A percentile compares a stretch with the other conserved stretches of the same genome.
These are phyloP conservation scores for Nomada ferruginata DNA, from an alignment of 2,888 invertebrate genomes.

Conservation along the genomic window DNA sequence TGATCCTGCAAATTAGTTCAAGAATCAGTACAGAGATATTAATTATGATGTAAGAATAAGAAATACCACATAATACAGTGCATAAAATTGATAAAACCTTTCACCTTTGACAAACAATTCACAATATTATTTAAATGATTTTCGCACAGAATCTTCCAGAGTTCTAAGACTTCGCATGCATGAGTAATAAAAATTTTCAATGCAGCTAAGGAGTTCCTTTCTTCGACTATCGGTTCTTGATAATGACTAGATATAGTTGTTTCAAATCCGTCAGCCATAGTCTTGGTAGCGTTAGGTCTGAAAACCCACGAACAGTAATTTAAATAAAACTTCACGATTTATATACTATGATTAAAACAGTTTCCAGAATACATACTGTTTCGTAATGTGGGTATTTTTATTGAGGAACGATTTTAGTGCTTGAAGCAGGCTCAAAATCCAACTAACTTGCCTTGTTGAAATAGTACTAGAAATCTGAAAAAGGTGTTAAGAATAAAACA, in stretches of 20 bases:
- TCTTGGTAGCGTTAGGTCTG: conserved; percentile 73
- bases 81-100: neutral
- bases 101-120: conserved; percentile 87
- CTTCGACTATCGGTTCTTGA: conserved; percentile 86
- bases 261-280: conserved; percentile 78
- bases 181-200: conserved; percentile 90
- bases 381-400: conserved; percentile 86
- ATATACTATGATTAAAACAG: neutral
- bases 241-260: conserved; percentile 74
- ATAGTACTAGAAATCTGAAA: conserved; percentile 77
- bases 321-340: conserved; percentile 4
- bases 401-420: conserved; percentile 91
- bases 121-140: conserved; percentile 95
- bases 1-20: conserved; percentile 83
- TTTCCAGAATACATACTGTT: conserved; percentile 71
- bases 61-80: neutral
- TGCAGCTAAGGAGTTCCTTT: conserved; percentile 91
- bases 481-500: conserved; percentile 11
- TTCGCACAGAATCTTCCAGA: conserved; percentile 97
- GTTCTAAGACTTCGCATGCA: conserved; percentile 94
- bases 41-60: neutral
- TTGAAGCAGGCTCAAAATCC: conserved; percentile 90
- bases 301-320: conserved; percentile 71
- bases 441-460: conserved; percentile 80
- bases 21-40: conserved; percentile 1